A percentile compares a stretch with the other conserved stretches of the same genome.
Evolutionary conservation across 2,113 vertebrate genomes (phyloP).

Genomic region (Thunnus thynnus): DNA sequence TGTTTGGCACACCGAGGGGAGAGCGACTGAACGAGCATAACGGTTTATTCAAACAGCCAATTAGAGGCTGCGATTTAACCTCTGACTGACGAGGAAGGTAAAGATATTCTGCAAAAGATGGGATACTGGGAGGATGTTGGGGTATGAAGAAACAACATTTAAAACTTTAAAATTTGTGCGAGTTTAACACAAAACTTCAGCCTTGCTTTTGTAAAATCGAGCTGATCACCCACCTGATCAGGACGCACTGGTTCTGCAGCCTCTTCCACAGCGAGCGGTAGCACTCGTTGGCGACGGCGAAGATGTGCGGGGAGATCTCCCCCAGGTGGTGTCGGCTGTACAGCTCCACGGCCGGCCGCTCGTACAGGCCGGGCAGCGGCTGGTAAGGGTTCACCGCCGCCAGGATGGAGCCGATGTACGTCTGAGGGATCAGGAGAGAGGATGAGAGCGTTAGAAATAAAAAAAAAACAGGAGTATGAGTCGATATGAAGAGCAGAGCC

Average conservation of each 20-base stretch:
- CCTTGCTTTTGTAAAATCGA: too few relatives aligned
- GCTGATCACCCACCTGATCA: slow-evolving; percentile 90
- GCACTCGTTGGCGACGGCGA: slow-evolving; percentile 95
- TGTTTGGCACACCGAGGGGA: background rate
- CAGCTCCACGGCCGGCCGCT: slow-evolving; percentile 81
- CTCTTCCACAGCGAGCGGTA: slow-evolving; percentile 97
- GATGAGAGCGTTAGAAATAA: background rate
- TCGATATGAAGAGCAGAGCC: background rate
- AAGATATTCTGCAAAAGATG: background rate
- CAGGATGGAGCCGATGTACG: slow-evolving; percentile 97
- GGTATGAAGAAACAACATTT: background rate
- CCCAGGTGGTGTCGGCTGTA: slow-evolving; percentile 93
- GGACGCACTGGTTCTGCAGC: slow-evolving; percentile 95
- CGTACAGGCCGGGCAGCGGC: slow-evolving; percentile 90
- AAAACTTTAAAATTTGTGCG: background rate
- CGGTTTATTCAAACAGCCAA: slow-evolving; percentile 6
- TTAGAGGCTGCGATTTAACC: background rate
- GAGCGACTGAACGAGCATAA: background rate
- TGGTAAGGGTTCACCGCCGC: slow-evolving; percentile 97
- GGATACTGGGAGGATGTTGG: background rate
- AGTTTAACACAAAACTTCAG: too few relatives aligned
- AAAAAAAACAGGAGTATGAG: background rate
- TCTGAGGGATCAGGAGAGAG: slow-evolving; percentile 82
- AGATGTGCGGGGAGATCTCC: slow-evolving; percentile 94
- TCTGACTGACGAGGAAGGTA: background rate